Evolutionary conservation across 2,797 vertebrate genomes (phyloP), one percentile per base, ranked within the genome.

Genomic region (Knipowitschia caucasica): DNA sequence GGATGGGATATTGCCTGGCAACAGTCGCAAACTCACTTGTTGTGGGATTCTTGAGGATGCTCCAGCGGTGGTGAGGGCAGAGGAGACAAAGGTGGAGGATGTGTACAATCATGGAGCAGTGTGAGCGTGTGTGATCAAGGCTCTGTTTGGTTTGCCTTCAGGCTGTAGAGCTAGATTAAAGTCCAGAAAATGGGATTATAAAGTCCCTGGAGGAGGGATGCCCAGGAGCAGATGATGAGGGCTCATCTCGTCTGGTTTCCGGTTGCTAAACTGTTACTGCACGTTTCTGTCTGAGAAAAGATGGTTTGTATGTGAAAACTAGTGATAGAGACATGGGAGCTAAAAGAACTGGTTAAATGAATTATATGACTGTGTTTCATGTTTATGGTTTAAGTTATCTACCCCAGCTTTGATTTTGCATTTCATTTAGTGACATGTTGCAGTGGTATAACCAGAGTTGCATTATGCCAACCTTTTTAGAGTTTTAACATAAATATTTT

Each of bases 181-280:
- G 78, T 82, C 86, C 81, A 83, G 91, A 92, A 93, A 93, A 95
- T 92, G 3, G 6, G 90, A 94, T 96, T 94, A 93, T 78, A 80
- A 56, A 59, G 51, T 72, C 64, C 89, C 92, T 7, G 26, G 76
- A 88, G 87, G 87, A 39, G 81, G 83, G 58, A 71, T 76, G 66
- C 80, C 83, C 84, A 90, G 91, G 91, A 87, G 90, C 86, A 88
- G 80, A 85, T 88, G 88, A 89, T 91, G 90, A 92, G 81, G 81
- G 74, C 85, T 90, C 89, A 83, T 92, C 88, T 74, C 81, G 80
- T 75, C 81, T 69, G 34, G 0, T 31, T 60, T 67, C 80, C 71
- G 77, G 56, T 95, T 95, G 94, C 93, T 93, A 92, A 92, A 91
- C 88, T 92, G 91, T 94, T 93, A 94, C 78, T 82, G 79, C 85